Evolutionary conservation across 2,888 invertebrate genomes (phyloP), one percentile per base, ranked within the genome.

Genomic region (Subacronicta megacephala): DNA sequence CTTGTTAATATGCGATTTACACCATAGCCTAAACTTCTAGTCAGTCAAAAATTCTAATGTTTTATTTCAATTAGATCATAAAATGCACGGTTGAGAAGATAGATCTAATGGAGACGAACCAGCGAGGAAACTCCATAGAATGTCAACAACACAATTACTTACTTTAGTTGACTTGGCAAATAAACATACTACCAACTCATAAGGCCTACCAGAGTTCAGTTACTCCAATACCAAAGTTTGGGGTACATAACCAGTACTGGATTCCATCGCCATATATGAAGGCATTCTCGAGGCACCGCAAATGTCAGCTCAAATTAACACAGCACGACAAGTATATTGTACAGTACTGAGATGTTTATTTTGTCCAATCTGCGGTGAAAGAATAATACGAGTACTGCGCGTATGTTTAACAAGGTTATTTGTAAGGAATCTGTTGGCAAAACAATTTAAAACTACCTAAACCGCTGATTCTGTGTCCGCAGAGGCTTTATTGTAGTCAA

Each of bases 271-370:
- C 72, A 49, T 58, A 58, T 52, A 38, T 5, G 50, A 10, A 20
- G 18, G 7, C 37, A 26, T 16, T 13, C 31, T 18, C 36, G 17
- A 7, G 16, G 36, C 7, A 44, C 65, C 20, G 65, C 26, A 71
- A 58, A 66, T 71, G 59, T 71, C 72, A 66, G 41, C 4, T n/a
- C n/a, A 15, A 71, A 71, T 71, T 71, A 71, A 57, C 40, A 50
- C 46, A 46, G 46, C 56, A 31, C 17, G 10, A 70, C 40, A 43
- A 15, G 57, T 47, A 31, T 20, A 41, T 17, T 33, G 33, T 17
- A 13, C 12, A 12, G 40, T 10, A 31, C 31, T 4, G 31, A 31
- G 31, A 13, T n/a, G 16, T 47, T 29, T 29, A 29, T 49, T 15
- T 33, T 38, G 12, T 31, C 20, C n/a, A 16, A 15, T 17, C 10